Percentiles rank a stretch among this genome's conserved stretches.
Conservation (phyloP, 2,888 invertebrate genomes). For the Chaitophorus viminalis region DNA sequence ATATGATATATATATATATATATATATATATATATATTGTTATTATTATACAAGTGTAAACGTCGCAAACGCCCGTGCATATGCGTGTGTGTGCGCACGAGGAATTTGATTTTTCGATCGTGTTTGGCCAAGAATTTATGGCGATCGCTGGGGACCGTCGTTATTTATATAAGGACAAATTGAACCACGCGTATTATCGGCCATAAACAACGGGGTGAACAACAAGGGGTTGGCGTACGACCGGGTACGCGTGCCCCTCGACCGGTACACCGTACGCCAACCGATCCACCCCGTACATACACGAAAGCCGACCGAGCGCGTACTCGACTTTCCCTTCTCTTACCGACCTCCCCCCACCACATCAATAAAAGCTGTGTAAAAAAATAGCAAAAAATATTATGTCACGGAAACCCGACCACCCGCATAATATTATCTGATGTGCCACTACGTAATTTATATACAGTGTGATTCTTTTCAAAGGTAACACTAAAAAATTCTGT, state of each 20-base stretch:
- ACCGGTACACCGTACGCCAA: not conserved
- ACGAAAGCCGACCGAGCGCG: not conserved
- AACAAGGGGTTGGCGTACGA: not conserved
- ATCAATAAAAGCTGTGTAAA: not conserved
- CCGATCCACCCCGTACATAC: not conserved
- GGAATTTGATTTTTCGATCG: constrained; percentile 55
- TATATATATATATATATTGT: not conserved
- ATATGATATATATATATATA: not conserved
- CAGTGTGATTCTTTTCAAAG: no score
- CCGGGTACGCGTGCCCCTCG: not conserved
- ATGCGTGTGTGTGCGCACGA: not conserved
- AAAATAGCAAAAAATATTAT: not conserved
- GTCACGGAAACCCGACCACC: not conserved
- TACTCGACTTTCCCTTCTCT: not conserved
- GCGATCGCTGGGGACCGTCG: not conserved
- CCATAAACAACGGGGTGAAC: constrained; percentile 1
- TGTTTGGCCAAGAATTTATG: constrained; percentile 32
- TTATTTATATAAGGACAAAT: constrained; percentile 58
- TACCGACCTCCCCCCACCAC: not conserved
- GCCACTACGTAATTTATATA: no score
- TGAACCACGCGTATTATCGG: constrained; percentile 47
- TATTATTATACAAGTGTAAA: not conserved
- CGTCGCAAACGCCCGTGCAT: not conserved
- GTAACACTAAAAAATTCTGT: no score
- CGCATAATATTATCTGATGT: no score